These are phyloP conservation scores for Zonitis immaculata DNA, from an alignment of 2,888 invertebrate species.

Conservation along the genomic window DNA sequence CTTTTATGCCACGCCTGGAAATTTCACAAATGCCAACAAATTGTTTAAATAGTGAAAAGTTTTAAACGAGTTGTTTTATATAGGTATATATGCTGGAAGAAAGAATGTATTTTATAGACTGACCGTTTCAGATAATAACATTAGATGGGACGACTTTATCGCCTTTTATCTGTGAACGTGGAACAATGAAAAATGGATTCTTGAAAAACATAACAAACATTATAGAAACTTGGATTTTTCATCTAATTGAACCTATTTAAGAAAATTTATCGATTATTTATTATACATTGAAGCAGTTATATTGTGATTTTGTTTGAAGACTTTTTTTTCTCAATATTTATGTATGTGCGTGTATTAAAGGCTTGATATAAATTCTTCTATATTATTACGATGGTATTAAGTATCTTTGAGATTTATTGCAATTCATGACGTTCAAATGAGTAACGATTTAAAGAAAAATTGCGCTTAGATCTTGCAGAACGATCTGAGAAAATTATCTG, in stretches of 20 bases:
- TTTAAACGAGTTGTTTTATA: not conserved
- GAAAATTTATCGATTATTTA: no score
- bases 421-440: not conserved
- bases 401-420: not conserved
- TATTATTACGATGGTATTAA: not conserved
- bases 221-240: not conserved
- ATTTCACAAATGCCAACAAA: slow-evolving; percentile 1
- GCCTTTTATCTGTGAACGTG: not conserved
- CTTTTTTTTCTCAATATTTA: no score
- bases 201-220: not conserved
- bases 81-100: no score
- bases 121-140: not conserved
- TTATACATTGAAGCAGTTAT: no score
- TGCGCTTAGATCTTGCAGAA: not conserved
- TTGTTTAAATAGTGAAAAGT: not conserved
- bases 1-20: not conserved
- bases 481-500: no score
- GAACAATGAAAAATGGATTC: not conserved
- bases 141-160: slow-evolving; percentile 1
- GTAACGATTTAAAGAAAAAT: not conserved
- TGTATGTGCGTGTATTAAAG: not conserved
- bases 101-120: not conserved
- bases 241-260: not conserved
- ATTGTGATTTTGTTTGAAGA: no score
- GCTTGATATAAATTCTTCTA: not conserved